These are phyloP conservation scores for Trogon melanurus DNA, from an alignment of 2,113 vertebrate genomes.

Conservation along the genomic window DNA sequence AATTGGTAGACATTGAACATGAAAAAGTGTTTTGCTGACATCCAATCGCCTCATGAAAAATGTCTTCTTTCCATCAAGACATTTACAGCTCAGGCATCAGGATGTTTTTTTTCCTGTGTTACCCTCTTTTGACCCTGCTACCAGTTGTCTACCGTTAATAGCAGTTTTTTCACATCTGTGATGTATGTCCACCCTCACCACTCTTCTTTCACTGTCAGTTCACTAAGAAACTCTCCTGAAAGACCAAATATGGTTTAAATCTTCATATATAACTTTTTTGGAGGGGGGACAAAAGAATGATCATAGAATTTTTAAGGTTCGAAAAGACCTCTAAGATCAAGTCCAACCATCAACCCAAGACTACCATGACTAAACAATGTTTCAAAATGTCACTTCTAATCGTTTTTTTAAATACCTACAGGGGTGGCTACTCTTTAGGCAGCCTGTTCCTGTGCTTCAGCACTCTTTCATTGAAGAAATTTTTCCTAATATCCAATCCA, in stretches of 20 bases:
- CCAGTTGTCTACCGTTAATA: neutral
- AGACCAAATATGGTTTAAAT: neutral
- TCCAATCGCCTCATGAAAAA: neutral
- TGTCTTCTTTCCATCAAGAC: neutral
- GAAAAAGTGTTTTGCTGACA: neutral
- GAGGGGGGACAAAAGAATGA: neutral
- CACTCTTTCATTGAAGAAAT: too few relatives aligned
- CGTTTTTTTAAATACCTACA: too few relatives aligned
- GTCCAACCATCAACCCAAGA: too few relatives aligned
- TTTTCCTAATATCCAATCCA: too few relatives aligned
- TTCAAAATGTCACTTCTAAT: too few relatives aligned
- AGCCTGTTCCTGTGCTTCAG: too few relatives aligned
- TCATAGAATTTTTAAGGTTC: neutral
- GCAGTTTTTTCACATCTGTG: neutral
- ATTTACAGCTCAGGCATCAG: neutral
- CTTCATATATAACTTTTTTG: neutral
- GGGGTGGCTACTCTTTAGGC: too few relatives aligned
- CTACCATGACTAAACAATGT: too few relatives aligned
- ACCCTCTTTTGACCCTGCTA: neutral
- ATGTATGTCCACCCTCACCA: rapidly evolving
- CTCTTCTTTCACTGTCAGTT: neutral
- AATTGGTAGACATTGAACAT: neutral
- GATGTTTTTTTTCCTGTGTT: neutral
- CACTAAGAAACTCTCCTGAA: neutral
- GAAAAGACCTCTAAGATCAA: too few relatives aligned